Conservation (phyloP, 2,888 invertebrate species). For the Hyposoter didymator region DNA sequence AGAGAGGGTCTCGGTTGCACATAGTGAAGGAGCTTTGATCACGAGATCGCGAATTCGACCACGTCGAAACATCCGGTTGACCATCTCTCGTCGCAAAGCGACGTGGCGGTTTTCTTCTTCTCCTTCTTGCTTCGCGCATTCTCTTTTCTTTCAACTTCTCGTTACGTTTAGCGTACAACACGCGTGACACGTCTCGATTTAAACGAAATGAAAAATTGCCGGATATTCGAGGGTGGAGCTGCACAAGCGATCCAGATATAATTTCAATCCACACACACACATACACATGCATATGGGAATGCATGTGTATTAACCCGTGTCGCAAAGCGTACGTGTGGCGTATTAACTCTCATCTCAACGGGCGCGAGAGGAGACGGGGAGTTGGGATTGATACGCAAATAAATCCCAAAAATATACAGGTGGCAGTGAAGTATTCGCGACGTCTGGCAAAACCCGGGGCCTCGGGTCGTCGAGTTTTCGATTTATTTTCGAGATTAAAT, state of each 20-base stretch:
- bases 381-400: conserved; percentile 60
- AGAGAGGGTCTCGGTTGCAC: conserved; percentile 16
- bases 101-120: neutral
- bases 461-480: conserved; percentile 63
- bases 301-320: neutral
- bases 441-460: conserved; percentile 58
- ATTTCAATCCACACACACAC: neutral
- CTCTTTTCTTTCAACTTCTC: conserved; percentile 23
- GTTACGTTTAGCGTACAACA: conserved; percentile 21
- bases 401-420: conserved; percentile 67
- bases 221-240: conserved; percentile 36
- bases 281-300: neutral
- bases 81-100: conserved; percentile 56
- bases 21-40: conserved; percentile 45
- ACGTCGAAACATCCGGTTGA: conserved; percentile 65
- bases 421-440: conserved; percentile 64
- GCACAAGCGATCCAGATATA: conserved; percentile 42
- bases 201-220: conserved; percentile 52
- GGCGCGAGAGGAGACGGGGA: conserved; percentile 10
- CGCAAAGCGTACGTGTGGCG: conserved; percentile 37
- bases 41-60: conserved; percentile 52
- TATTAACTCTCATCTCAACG: conserved; percentile 51
- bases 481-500: conserved; percentile 70
- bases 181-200: conserved; percentile 42
- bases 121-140: conserved; percentile 16